Evolutionary conservation across 2,797 vertebrate genomes (phyloP), one percentile per base, ranked within the genome.

Genomic region (Chloroceryle amazona): DNA sequence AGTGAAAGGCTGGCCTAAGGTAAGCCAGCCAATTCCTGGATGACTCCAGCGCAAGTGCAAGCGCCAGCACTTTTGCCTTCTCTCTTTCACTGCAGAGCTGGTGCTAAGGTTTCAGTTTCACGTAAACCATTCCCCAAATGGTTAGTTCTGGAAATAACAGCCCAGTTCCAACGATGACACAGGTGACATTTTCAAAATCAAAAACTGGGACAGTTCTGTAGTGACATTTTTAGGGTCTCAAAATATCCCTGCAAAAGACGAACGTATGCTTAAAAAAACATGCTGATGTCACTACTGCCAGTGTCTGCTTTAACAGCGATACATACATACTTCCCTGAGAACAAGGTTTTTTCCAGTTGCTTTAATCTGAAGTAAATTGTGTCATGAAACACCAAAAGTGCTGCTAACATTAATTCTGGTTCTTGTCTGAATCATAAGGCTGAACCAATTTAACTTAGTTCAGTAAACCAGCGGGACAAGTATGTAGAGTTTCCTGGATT

Each of bases 121-220:
- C 39, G n/a, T 96, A 94, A 95, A 90, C 90, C 85, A 19, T 95
- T 97, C 67, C 73, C 95, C 96, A 95, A 96, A 95, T 95, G 96
- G 93, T 96, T 96, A 93, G 94, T 79, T 93, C 96, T 97, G 96
- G 93, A 96, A 94, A 96, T 95, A 96, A 95, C 95, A 96, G 96
- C 96, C 96, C 94, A 89, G 91, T 91, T 93, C 91, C 88, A 96
- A 74, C 5, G 95, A 97, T 94, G 94, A 97, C 95, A 97, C 95
- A 97, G 96, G 97, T 96, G 95, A 97, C 96, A 97, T 96, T 97
- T 97, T 93, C 93, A 94, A 97, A 95, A 96, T 96, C 90, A 93
- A 95, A 95, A 96, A 96, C 94, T 96, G 94, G 95, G 94, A 97
- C 95, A 95, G 86, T 92, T 96, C 93, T 94, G 84, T 81, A 87